A percentile compares a stretch with the other conserved stretches of the same genome.
Evolutionary conservation across 2,113 vertebrate species (phyloP).

Genomic region (Ammospiza caudacuta): DNA sequence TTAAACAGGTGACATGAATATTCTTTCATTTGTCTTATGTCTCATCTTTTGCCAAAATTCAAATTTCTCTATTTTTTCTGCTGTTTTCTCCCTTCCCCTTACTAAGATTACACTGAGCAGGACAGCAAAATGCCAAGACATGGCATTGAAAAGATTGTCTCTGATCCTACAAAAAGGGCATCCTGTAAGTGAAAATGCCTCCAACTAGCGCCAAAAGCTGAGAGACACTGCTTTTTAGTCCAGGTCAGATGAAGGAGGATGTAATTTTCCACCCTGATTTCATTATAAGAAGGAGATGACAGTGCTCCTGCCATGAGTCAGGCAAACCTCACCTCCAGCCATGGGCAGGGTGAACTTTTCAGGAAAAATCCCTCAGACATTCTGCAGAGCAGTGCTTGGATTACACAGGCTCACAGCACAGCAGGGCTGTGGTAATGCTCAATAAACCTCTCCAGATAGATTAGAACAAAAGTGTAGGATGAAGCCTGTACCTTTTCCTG

Average conservation of each 20-base stretch:
- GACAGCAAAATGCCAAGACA: background rate
- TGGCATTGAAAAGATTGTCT: background rate
- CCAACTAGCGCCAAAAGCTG: background rate
- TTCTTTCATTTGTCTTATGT: background rate
- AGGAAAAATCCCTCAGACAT: background rate
- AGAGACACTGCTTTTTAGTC: background rate
- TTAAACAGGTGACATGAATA: background rate
- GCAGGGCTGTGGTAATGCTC: background rate
- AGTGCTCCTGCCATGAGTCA: background rate
- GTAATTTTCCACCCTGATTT: rapidly evolving
- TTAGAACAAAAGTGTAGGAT: background rate
- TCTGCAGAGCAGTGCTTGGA: background rate
- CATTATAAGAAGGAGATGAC: background rate
- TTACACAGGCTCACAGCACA: background rate
- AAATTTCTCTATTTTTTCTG: background rate
- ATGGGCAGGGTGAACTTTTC: background rate
- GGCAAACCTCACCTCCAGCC: background rate
- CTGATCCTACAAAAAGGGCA: background rate
- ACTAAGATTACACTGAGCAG: background rate
- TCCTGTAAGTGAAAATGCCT: background rate
- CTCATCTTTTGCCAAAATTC: background rate
- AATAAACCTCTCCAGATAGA: background rate
- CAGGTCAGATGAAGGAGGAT: background rate
- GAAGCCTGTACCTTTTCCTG: no score
- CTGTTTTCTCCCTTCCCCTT: background rate